Percentiles rank a stretch among this genome's conserved stretches.
phyloP scores from a whole-genome alignment of 2,113 vertebrate genomes.

The Nasalis larvatus region DNA sequence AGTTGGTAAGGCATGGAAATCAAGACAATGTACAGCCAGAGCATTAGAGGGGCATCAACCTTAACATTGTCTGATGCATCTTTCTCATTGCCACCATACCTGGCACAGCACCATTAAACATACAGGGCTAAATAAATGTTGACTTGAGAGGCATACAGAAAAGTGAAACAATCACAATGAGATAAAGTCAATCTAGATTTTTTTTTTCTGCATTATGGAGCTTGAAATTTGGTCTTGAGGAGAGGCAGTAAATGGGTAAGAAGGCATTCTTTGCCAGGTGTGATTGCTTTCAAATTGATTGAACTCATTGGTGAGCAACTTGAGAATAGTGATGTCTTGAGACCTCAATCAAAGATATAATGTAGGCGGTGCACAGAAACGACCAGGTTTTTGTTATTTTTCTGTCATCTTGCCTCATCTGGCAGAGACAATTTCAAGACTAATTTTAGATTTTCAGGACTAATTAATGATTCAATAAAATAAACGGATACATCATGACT shows the following conservation, averaged over 20 bases:
- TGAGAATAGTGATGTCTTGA: background rate
- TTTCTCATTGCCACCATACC: background rate
- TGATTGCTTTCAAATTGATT: background rate
- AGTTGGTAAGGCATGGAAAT: background rate
- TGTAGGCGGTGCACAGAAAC: background rate
- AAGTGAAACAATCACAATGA: background rate
- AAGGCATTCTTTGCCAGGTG: background rate
- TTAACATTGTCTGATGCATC: background rate
- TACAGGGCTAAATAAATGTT: background rate
- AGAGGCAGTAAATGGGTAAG: background rate
- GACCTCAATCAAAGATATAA: background rate
- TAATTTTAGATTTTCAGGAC: background rate
- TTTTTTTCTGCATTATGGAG: background rate
- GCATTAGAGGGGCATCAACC: background rate
- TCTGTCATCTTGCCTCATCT: background rate
- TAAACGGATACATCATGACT: background rate
- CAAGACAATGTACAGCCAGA: background rate
- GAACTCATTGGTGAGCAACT: background rate
- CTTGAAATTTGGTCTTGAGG: background rate
- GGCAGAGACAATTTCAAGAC: background rate
- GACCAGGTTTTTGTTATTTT: background rate
- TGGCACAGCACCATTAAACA: background rate
- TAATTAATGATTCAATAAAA: background rate
- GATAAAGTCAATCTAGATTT: background rate
- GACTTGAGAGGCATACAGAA: background rate